Evolutionary conservation across 2,113 vertebrate species (phyloP).

Genomic region (Anseranas semipalmata): DNA sequence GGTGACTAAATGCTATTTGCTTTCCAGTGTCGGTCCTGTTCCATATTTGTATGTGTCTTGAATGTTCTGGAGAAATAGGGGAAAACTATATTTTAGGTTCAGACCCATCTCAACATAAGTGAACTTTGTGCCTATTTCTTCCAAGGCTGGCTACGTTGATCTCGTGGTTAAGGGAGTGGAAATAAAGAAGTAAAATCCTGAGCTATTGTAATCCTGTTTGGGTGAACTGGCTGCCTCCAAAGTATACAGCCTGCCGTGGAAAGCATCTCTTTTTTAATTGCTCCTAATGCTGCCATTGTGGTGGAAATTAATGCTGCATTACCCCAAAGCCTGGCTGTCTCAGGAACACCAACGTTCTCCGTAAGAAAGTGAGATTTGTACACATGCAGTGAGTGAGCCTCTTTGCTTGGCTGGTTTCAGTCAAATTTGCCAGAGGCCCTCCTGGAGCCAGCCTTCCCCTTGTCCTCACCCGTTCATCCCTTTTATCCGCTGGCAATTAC

Average conservation of each 20-base stretch:
- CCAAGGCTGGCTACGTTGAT: neutral
- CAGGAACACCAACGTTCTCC: neutral
- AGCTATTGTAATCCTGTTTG: neutral
- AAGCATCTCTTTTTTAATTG: slow-evolving; percentile 22
- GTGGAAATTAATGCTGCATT: neutral
- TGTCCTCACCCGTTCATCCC: neutral
- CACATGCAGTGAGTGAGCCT: neutral
- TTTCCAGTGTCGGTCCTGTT: neutral
- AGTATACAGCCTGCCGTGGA: neutral
- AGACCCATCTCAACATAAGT: neutral
- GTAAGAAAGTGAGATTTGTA: neutral
- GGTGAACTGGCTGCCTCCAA: neutral
- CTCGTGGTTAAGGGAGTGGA: neutral
- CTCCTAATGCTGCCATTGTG: neutral
- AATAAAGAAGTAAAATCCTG: neutral
- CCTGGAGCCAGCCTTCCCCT: neutral
- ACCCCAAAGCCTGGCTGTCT: neutral
- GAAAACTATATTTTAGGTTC: neutral
- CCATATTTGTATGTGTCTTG: neutral
- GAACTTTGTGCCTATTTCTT: neutral
- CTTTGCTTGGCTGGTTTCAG: neutral
- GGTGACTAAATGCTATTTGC: slow-evolving; percentile 21
- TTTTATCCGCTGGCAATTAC: neutral
- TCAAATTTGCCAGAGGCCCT: neutral
- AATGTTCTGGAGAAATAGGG: neutral